Evolutionary conservation across 2,113 vertebrate genomes (phyloP), one percentile per base, ranked within the genome.

Genomic region (Pituophis catenifer): DNA sequence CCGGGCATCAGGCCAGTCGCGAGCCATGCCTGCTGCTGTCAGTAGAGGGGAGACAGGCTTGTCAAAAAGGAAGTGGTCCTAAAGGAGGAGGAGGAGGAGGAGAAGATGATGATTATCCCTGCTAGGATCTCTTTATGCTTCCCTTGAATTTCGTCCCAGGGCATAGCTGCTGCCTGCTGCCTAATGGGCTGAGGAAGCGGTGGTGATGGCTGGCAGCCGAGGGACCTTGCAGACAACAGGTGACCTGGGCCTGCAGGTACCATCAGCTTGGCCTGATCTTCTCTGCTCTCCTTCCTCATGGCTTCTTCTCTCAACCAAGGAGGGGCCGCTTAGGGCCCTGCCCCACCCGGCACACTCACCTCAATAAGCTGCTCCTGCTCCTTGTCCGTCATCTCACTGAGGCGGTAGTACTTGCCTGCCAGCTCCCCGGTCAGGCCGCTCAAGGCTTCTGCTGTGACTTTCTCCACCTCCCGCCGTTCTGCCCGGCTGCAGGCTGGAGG

Each of bases 1-100:
- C 89, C 98, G 97, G 52, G 98, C 98, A 88, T 98, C 98, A 4
- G 98, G 98, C 98, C 98, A 98, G 95, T 98, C 98, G n/a, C 98
- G 97, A 86, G 98, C 98, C 98, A 98, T 98, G 94, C 98, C 98
- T 94, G 98, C 96, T 52, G 98, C 97, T 0, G 98, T 98, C 94
- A 98, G 96, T 95, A 98, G 94, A 0, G 98, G 98, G 33, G 98
- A 98, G 88, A 98, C 98, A 0, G 98, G 98, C 92, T 98, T 98
- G 97, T 98, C 98, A 33, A 98, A 98, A 93, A 98, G 97, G 96
- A 98, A 98, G 94, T 98, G 98, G 65, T 98, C 98, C 98, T 98
- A 93, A 29, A 62, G 92, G 89, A 19, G 55, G 12, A 12, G 54
- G 12, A 55, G 15, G 13, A 53, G 50, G 50, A 53, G 11, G 11